phyloP scores from a whole-genome alignment of 2,113 vertebrate species.

The western clawed frog (Xenopus tropicalis) region UCB_Xtro_10.0 CM004443.2:43499001-43499500 shows the following conservation, averaged over 20 bases:
- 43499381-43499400: constrained; percentile 23
- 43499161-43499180: no score
- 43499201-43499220: no score
- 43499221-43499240: background rate
- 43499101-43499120: no score
- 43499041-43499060: no score
- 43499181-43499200: no score
- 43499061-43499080: no score
- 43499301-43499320: background rate
- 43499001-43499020: no score
- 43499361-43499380: constrained; percentile 36
- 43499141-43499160: no score
- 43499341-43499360: constrained; percentile 4
- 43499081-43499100: no score
- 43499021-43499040: no score
- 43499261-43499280: background rate
- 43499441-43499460: constrained; percentile 19
- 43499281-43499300: background rate
- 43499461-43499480: constrained; percentile 20
- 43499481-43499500: background rate
- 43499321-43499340: constrained; percentile 32
- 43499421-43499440: constrained; percentile 14
- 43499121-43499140: no score
- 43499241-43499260: background rate
- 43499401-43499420: constrained; percentile 13